Conservation (phyloP, 2,888 invertebrate species). For the Fragum whitleyi region DNA sequence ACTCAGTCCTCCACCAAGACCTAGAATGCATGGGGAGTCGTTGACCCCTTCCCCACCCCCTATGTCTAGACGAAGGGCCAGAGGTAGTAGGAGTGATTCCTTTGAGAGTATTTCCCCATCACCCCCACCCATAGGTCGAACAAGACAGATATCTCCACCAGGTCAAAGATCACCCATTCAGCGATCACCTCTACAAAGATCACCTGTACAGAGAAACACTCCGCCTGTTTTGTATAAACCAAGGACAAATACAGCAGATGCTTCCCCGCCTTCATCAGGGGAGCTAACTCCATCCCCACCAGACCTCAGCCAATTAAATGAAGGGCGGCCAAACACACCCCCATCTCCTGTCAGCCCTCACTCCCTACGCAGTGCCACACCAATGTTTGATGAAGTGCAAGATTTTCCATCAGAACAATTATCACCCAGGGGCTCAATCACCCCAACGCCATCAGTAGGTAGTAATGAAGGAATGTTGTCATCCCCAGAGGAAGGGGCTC, state of each 20-base stretch:
- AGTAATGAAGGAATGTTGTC: conserved; percentile 18
- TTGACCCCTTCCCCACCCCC: conserved; percentile 58
- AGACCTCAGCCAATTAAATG: conserved; percentile 36
- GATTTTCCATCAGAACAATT: conserved; percentile 36
- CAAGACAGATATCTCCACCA: conserved; percentile 47
- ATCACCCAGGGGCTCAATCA: conserved; percentile 44
- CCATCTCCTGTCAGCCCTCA: conserved; percentile 50
- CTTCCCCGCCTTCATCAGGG: conserved; percentile 59
- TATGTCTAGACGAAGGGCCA: conserved; percentile 41
- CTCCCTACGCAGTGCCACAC: conserved; percentile 47
- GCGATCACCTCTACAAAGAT: conserved; percentile 28
- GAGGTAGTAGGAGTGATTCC: conserved; percentile 43
- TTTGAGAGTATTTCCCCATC: conserved; percentile 61
- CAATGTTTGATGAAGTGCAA: conserved; percentile 25
- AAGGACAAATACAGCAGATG: conserved; percentile 46
- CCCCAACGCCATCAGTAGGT: conserved; percentile 28
- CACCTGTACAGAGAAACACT: conserved; percentile 56
- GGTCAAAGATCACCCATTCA: conserved; percentile 30
- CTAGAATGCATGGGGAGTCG: conserved; percentile 45
- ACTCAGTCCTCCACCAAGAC: conserved; percentile 51
- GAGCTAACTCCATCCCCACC: conserved; percentile 62
- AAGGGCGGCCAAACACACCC: conserved; percentile 16
- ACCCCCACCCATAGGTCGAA: conserved; percentile 44
- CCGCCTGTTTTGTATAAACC: conserved; percentile 50
- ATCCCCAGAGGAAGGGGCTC: background rate